Evolutionary conservation across 2,888 invertebrate genomes (phyloP).

Genomic region (Limnephilus marmoratus): DNA sequence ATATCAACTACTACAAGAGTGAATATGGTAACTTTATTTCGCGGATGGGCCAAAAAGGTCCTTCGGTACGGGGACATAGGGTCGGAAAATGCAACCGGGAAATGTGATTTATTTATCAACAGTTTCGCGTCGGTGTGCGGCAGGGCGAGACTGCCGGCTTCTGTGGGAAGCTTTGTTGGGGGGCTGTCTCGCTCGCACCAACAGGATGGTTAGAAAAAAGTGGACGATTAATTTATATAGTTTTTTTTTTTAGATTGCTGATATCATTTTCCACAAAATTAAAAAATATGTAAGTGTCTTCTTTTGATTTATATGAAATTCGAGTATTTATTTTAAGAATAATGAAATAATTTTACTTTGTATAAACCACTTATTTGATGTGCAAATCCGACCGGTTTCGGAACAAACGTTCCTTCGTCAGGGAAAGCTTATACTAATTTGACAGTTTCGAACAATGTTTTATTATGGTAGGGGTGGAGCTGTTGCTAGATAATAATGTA

Average conservation of each 20-base stretch:
- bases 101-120: conserved; percentile 66
- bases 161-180: conserved; percentile 50
- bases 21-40: conserved; percentile 56
- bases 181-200: conserved; percentile 44
- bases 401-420: too few species aligned
- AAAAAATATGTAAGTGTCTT: too few species aligned
- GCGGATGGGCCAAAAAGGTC: conserved; percentile 52
- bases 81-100: conserved; percentile 60
- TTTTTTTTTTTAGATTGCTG: background rate
- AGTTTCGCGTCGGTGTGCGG: conserved; percentile 53
- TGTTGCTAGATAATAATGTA: too few species aligned
- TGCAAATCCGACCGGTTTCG: too few species aligned
- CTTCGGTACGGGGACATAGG: conserved; percentile 51
- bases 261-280: too few species aligned
- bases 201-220: background rate
- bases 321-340: too few species aligned
- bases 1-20: conserved; percentile 17
- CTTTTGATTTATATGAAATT: too few species aligned
- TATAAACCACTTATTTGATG: too few species aligned
- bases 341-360: too few species aligned
- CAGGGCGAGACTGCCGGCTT: conserved; percentile 42
- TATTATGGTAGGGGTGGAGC: too few species aligned
- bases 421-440: too few species aligned
- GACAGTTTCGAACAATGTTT: too few species aligned
- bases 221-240: background rate